Conservation (phyloP, 2,797 vertebrate genomes). For the Neostethus bicornis region DNA sequence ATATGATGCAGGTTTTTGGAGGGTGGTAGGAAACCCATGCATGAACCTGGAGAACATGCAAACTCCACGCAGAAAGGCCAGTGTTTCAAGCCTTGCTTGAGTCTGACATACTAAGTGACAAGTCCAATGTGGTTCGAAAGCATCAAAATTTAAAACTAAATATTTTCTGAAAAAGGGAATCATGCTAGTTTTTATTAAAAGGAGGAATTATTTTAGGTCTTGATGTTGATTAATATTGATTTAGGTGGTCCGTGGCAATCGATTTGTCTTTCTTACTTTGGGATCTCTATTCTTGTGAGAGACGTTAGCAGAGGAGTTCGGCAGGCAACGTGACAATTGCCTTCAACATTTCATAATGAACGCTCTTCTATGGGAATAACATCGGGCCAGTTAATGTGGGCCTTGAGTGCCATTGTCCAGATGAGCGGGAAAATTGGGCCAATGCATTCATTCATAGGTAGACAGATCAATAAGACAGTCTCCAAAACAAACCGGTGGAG, state of each 20-base stretch:
- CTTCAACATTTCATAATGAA: slow-evolving; percentile 51
- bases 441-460: slow-evolving; percentile 71
- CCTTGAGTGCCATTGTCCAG: slow-evolving; percentile 73
- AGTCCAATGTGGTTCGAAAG: too few relatives aligned
- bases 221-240: slow-evolving; percentile 44
- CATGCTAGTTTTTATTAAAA: slow-evolving; percentile 11
- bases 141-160: slow-evolving; percentile 7
- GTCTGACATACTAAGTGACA: too few relatives aligned
- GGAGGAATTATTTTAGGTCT: slow-evolving; percentile 25
- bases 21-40: too few relatives aligned
- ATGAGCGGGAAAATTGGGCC: slow-evolving; percentile 67
- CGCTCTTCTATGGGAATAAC: slow-evolving; percentile 55
- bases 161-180: slow-evolving; percentile 1
- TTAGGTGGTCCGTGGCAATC: slow-evolving; percentile 38
- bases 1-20: too few relatives aligned
- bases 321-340: slow-evolving; percentile 47
- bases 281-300: slow-evolving; percentile 44
- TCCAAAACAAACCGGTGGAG: slow-evolving; percentile 82
- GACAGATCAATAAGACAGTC: slow-evolving; percentile 82
- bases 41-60: too few relatives aligned
- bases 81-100: too few relatives aligned
- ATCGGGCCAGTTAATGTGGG: slow-evolving; percentile 63
- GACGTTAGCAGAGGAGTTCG: slow-evolving; percentile 44
- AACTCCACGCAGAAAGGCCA: too few relatives aligned
- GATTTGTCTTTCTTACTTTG: slow-evolving; percentile 49